Evolutionary conservation across 2,113 vertebrate species (phyloP).

Genomic region (Brachyistius frenatus): DNA sequence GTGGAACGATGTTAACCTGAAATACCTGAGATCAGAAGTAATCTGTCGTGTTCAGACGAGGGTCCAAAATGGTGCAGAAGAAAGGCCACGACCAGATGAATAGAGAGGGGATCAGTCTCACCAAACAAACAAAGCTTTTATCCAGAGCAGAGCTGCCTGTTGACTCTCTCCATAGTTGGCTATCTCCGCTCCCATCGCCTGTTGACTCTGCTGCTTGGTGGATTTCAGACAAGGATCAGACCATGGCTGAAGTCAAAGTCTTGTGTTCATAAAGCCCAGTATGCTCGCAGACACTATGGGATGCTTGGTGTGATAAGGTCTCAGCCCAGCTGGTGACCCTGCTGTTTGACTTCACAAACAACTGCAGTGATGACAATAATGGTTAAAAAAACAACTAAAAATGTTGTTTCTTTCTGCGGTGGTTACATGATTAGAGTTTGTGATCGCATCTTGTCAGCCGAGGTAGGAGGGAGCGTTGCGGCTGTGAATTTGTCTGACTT

Average conservation of each 20-base stretch:
- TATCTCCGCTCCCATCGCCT: conserved; percentile 67
- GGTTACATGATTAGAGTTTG: conserved; percentile 30
- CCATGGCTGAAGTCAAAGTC: conserved; percentile 67
- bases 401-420: conserved; percentile 27
- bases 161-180: conserved; percentile 65
- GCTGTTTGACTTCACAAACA: conserved; percentile 70
- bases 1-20: conserved; percentile 62
- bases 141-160: conserved; percentile 62
- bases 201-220: conserved; percentile 74
- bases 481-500: conserved; percentile 14
- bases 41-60: conserved; percentile 60
- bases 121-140: conserved; percentile 75
- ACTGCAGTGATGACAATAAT: conserved; percentile 35
- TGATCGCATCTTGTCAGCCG: conserved; percentile 40
- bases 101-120: conserved; percentile 62
- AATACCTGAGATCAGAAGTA: conserved; percentile 71
- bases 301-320: conserved; percentile 57
- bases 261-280: conserved; percentile 75
- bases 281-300: conserved; percentile 51
- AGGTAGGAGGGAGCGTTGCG: conserved; percentile 22
- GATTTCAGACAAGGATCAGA: conserved; percentile 79
- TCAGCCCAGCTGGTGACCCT: conserved; percentile 50
- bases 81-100: conserved; percentile 68
- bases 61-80: conserved; percentile 58
- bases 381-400: neutral